Conservation (phyloP, 2,888 invertebrate species). For the Helobdella robusta region DNA sequence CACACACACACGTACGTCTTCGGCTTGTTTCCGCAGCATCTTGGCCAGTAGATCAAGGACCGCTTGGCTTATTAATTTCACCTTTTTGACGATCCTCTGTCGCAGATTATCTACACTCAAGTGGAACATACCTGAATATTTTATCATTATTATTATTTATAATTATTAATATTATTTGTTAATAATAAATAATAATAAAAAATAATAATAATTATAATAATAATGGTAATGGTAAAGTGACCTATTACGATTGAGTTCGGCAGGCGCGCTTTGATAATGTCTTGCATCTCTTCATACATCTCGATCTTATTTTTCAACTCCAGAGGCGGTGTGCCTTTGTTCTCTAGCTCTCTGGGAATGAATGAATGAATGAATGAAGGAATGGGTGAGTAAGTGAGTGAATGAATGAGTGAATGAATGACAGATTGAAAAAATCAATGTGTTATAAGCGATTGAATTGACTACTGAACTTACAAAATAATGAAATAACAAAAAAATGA, state of each 20-base stretch:
- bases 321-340: slow-evolving; percentile 59
- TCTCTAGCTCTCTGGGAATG: slow-evolving; percentile 52
- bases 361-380: too few relatives aligned
- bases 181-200: too few relatives aligned
- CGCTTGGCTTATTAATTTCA: slow-evolving; percentile 61
- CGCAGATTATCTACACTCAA: slow-evolving; percentile 62
- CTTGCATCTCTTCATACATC: slow-evolving; percentile 59
- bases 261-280: slow-evolving; percentile 59
- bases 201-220: too few relatives aligned
- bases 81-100: slow-evolving; percentile 62
- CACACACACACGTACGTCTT: slow-evolving; percentile 59
- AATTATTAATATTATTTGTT: too few relatives aligned
- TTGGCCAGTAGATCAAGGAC: slow-evolving; percentile 65
- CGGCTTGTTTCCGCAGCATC: slow-evolving; percentile 60
- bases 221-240: slow-evolving; percentile 61
- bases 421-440: background rate
- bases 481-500: background rate
- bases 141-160: too few relatives aligned
- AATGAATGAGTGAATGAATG: too few relatives aligned
- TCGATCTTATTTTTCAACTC: slow-evolving; percentile 66
- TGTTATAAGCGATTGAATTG: background rate
- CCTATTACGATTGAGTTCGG: slow-evolving; percentile 68
- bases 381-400: too few relatives aligned
- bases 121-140: slow-evolving; percentile 38
- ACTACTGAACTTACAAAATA: background rate